Base-by-base conservation (phyloP, 30 jellyfish, hydroid and myxozoan genomes). In the Hydra vulgaris region DNA sequence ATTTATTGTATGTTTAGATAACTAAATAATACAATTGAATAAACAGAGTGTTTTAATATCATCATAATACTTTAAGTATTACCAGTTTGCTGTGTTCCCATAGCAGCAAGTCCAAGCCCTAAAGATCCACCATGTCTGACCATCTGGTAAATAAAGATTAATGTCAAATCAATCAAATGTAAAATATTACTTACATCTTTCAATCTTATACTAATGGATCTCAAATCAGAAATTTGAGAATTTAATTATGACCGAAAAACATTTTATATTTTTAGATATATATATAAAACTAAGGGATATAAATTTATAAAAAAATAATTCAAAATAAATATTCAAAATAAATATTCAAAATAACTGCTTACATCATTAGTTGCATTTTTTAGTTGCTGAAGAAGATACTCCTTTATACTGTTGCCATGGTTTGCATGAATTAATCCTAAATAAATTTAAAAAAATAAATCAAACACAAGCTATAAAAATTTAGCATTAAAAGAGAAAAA, bases 71-170 rank as follows among this genome's bases (percentile, higher is more conserved):
- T 23, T 24, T 17, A 74, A 1, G 24, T 24, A 23, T 5, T 87
- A 88, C 99, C 99, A 78, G 87, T 92, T 77, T 85, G 89, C 71
- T 93, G 99, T 15, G 99, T 87, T 54, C 99, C 99, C 99, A 93
- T 93, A n/a, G 99, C 96, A 74, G 99, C 99, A 21, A 93, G 91
- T 1, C 99, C 99, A 0, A 93, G 81, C 8, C 99, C 99, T 24
- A 93, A 90, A 56, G 96, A 93, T 19, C 96, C 96, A 67, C 99
- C 99, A 87, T 93, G 99, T 18, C 98, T 77, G 12, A 91, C 98
- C 98, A 91, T 91, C 98, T 91, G 73, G 7, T 72, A 83, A 77
- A 22, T 17, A 24, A 15, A 55, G 20, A 18, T 15, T 40, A 23
- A 78, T 68, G 19, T 20, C 18, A 17, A 20, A 71, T 15, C 25